Conservation (phyloP, 1,140 invertebrate species). For the Pollicipes pollicipes region DNA sequence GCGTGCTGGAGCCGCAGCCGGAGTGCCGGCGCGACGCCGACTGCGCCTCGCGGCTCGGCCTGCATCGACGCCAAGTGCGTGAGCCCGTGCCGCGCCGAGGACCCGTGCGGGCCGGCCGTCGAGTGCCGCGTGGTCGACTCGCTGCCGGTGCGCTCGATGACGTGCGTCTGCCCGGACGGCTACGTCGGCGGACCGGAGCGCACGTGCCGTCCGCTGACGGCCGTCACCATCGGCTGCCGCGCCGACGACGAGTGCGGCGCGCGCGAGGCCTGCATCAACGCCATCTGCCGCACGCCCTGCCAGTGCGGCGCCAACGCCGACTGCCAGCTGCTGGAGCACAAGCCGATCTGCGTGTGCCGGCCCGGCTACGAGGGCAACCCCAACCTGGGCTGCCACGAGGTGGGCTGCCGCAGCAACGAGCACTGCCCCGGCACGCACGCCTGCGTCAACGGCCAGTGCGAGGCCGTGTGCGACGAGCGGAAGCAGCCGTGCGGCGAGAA, state of each 20-base stretch:
- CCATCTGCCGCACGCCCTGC: constrained; percentile 23
- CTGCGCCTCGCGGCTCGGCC: constrained; percentile 52
- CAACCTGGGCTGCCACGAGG: constrained; percentile 49
- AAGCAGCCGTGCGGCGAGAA: constrained; percentile 24
- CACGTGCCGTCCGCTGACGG: constrained; percentile 39
- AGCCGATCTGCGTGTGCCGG: constrained; percentile 23
- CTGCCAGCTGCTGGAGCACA: constrained; percentile 22
- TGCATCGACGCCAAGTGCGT: constrained; percentile 65
- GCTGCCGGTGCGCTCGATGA: constrained; percentile 64
- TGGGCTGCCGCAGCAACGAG: constrained; percentile 48
- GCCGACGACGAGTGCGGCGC: constrained; percentile 21
- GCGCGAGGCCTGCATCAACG: constrained; percentile 23
- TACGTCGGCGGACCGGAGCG: constrained; percentile 50
- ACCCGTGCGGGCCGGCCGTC: constrained; percentile 59
- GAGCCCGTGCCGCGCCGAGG: constrained; percentile 55
- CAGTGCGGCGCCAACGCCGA: constrained; percentile 24
- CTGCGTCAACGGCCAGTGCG: constrained; percentile 58
- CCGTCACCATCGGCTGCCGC: constrained; percentile 18
- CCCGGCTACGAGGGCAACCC: constrained; percentile 24
- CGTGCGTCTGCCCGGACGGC: constrained; percentile 54
- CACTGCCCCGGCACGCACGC: constrained; percentile 64
- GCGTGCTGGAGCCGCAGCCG: constrained; percentile 44
- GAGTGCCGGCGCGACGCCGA: constrained; percentile 63
- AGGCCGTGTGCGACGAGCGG: constrained; percentile 33
- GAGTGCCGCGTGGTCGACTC: constrained; percentile 61